Evolutionary conservation across 2,113 vertebrate species (phyloP).

Genomic region (Phoenicopterus ruber): DNA sequence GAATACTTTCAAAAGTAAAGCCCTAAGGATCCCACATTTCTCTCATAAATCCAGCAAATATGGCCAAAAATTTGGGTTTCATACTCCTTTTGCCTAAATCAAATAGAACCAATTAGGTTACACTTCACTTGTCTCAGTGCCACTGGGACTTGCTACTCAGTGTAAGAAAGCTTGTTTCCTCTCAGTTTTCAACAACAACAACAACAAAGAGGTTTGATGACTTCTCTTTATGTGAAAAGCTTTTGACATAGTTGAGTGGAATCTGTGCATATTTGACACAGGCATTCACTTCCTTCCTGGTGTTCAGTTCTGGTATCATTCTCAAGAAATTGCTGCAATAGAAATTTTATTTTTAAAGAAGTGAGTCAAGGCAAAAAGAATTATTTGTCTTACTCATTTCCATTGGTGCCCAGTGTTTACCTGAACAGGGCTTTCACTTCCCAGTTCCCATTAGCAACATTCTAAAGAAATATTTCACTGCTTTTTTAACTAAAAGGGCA

Average conservation of each 20-base stretch:
- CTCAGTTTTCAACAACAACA: background rate
- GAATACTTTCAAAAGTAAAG: background rate
- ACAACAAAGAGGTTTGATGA: background rate
- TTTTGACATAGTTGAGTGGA: background rate
- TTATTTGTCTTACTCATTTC: background rate
- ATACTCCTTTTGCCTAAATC: background rate
- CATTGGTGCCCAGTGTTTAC: background rate
- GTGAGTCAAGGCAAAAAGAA: background rate
- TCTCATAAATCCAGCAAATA: background rate
- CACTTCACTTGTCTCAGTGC: background rate
- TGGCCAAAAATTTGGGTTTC: background rate
- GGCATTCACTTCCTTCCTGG: background rate
- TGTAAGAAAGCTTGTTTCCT: background rate
- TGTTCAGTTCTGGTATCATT: background rate
- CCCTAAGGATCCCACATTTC: accelerated
- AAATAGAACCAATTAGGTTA: background rate
- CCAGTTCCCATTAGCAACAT: background rate
- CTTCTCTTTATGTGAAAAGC: background rate
- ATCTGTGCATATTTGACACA: background rate
- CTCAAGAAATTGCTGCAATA: background rate
- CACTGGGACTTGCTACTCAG: too few species aligned
- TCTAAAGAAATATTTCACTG: background rate
- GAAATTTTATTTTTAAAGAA: background rate
- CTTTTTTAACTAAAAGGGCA: background rate
- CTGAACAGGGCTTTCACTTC: background rate